A percentile compares a stretch with the other conserved stretches of the same genome.
phyloP scores from a whole-genome alignment of 64 coral and sea anemone genomes.

The Hydrozoanthus tunicans region DNA sequence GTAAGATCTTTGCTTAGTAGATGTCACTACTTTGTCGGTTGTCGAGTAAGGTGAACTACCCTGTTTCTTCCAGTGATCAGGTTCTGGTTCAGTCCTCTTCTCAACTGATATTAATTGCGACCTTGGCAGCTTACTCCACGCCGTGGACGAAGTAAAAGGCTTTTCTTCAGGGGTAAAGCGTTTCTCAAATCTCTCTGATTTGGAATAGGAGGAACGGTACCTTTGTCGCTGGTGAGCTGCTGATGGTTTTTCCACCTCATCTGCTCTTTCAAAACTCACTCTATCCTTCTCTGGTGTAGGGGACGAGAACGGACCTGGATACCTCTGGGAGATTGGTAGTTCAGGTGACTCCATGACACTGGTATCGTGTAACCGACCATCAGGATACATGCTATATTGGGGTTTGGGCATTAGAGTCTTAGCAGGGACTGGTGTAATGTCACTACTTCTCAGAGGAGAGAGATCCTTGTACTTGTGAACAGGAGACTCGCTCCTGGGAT shows the following conservation, averaged over 20 bases:
- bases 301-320: slow-evolving; percentile 39
- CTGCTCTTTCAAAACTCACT: not conserved
- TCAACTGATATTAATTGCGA: not conserved
- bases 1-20: not conserved
- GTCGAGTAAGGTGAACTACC: not conserved
- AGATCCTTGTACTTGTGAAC: slow-evolving; percentile 53
- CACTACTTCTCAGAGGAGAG: slow-evolving; percentile 34
- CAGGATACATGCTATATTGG: slow-evolving; percentile 25
- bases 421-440: slow-evolving; percentile 36
- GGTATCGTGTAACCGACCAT: slow-evolving; percentile 38
- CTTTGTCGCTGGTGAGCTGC: not conserved
- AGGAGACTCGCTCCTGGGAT: slow-evolving; percentile 42
- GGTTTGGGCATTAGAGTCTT: slow-evolving; percentile 47
- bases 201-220: not conserved
- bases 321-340: not conserved
- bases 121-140: not conserved
- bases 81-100: not conserved
- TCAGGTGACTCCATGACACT: not conserved
- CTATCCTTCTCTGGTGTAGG: not conserved
- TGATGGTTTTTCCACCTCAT: not conserved
- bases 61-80: not conserved
- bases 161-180: not conserved
- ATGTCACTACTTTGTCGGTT: not conserved
- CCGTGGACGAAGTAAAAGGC: not conserved
- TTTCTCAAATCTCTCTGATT: not conserved